Conservation (phyloP, 2,888 invertebrate species). For the Camponotus fellah region DNA sequence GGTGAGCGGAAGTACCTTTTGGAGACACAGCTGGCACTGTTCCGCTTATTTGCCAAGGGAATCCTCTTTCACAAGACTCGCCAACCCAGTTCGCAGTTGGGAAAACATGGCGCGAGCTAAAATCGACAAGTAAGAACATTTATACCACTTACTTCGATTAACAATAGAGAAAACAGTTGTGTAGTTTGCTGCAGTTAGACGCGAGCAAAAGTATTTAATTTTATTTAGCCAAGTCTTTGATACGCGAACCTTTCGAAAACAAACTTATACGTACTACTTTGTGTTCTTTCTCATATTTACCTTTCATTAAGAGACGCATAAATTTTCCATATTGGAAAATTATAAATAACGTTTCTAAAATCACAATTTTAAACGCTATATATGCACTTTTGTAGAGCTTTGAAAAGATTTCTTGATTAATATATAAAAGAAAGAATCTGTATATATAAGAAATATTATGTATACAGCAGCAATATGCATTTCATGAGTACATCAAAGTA, state of each 20-base stretch:
- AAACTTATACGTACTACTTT: background rate
- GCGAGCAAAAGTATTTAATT: constrained; percentile 13
- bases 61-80: constrained; percentile 73
- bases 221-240: background rate
- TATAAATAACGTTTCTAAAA: background rate
- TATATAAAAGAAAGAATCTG: background rate
- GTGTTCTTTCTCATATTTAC: background rate
- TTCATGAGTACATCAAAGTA: background rate
- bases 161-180: background rate
- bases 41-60: constrained; percentile 80
- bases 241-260: background rate
- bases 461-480: background rate
- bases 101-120: constrained; percentile 79
- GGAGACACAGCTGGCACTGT: constrained; percentile 85
- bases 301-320: background rate
- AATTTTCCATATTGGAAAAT: background rate
- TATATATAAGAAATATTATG: background rate
- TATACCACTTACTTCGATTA: constrained; percentile 25
- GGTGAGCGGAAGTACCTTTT: constrained; percentile 79
- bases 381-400: background rate
- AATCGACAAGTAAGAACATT: constrained; percentile 76
- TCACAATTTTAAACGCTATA: background rate
- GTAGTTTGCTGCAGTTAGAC: background rate
- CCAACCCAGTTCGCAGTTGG: constrained; percentile 76
- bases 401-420: background rate